phyloP scores from a whole-genome alignment of 2,888 invertebrate genomes.

The Mycalesis mineus region DNA sequence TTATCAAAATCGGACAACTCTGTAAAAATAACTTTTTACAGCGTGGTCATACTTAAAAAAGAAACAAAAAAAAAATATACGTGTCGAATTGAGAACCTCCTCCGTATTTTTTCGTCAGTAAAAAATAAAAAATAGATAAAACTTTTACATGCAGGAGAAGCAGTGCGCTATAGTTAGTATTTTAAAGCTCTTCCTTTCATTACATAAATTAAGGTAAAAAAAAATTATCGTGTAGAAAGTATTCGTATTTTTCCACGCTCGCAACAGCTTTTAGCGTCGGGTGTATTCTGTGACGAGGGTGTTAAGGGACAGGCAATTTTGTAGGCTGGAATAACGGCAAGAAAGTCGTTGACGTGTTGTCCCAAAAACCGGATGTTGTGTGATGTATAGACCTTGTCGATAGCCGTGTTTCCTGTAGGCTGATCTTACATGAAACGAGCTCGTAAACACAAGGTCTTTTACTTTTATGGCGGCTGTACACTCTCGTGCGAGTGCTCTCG shows the following conservation, averaged over 20 bases:
- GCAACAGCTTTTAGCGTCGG: constrained; percentile 6
- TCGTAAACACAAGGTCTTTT: too few species aligned
- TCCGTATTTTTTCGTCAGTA: too few species aligned
- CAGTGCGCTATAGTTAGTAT: too few species aligned
- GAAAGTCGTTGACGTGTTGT: constrained; percentile 37
- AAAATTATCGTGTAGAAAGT: background rate
- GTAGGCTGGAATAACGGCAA: constrained; percentile 28
- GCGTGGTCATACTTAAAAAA: too few species aligned
- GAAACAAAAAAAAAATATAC: too few species aligned
- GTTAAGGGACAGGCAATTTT: constrained; percentile 32
- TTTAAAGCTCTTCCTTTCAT: background rate
- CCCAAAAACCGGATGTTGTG: constrained; percentile 38
- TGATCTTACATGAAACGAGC: constrained; percentile 12
- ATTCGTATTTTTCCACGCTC: constrained; percentile 1
- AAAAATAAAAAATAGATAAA: too few species aligned
- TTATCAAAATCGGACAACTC: too few species aligned
- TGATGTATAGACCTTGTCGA: constrained; percentile 39
- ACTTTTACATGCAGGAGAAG: too few species aligned
- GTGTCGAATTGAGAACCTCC: too few species aligned
- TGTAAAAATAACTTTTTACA: too few species aligned
- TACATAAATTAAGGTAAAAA: background rate
- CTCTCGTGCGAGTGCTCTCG: too few species aligned
- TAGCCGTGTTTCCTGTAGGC: constrained; percentile 30
- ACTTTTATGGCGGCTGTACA: too few species aligned
- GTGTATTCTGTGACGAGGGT: constrained; percentile 30